These are phyloP conservation scores for Eupithecia pulchellata DNA, from an alignment of 2,888 invertebrate genomes.

Conservation along the genomic window DNA sequence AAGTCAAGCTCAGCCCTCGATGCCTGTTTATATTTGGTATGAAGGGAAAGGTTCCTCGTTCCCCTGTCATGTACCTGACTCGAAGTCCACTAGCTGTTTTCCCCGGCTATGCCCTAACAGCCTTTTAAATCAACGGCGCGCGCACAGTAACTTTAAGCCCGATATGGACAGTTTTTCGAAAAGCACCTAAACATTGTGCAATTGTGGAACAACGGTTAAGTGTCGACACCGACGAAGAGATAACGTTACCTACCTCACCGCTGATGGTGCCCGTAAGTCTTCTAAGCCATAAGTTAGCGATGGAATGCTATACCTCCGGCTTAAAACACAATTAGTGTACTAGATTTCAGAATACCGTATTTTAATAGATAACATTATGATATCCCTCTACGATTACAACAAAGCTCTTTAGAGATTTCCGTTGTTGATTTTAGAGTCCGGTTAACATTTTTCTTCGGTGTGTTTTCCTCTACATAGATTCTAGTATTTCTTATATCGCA, in stretches of 20 bases:
- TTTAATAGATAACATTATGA: conserved; percentile 15
- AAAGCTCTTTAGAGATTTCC: neutral
- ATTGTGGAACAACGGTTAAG: conserved; percentile 59
- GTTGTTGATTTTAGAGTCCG: conserved; percentile 4
- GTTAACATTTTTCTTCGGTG: neutral
- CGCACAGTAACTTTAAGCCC: conserved; percentile 26
- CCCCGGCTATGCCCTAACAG: conserved; percentile 1
- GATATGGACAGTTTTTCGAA: conserved; percentile 67
- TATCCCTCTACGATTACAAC: neutral
- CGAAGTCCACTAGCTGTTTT: neutral
- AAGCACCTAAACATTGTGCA: conserved; percentile 70
- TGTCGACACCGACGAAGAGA: conserved; percentile 52
- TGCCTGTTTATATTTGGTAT: neutral
- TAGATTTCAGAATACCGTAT: neutral
- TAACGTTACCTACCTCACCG: conserved; percentile 48
- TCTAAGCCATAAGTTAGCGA: conserved; percentile 47
- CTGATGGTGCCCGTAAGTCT: conserved; percentile 56
- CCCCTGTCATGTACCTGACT: neutral
- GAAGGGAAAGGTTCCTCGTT: conserved; percentile 1
- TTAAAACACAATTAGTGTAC: neutral
- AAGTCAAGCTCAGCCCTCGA: neutral
- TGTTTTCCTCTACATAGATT: neutral
- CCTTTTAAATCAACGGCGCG: conserved; percentile 25
- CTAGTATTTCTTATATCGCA: neutral
- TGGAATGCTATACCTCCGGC: conserved; percentile 24